These are phyloP conservation scores for Dynastes hyllus DNA, from an alignment of 2,888 invertebrate species.

Conservation along the genomic window DNA sequence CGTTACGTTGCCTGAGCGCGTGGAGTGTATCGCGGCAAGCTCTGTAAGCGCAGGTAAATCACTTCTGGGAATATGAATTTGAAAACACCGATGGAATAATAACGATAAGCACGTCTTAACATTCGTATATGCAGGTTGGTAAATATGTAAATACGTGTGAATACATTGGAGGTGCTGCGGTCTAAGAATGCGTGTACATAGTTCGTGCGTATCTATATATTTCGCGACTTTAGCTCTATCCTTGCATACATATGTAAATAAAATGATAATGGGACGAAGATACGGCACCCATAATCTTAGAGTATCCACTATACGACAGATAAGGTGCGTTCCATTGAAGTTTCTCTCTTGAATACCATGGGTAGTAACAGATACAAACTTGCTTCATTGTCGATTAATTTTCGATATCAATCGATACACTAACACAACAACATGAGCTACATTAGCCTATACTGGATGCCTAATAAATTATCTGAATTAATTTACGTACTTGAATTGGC, in stretches of 20 bases:
- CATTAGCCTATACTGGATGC: no score
- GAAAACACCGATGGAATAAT: conserved; percentile 37
- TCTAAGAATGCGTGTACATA: neutral
- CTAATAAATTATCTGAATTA: neutral
- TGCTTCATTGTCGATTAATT: conserved; percentile 1
- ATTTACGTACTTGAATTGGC: neutral
- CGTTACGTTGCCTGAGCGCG: conserved; percentile 7
- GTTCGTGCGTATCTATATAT: neutral
- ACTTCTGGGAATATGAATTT: conserved; percentile 38
- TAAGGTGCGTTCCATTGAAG: no score
- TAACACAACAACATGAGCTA: neutral
- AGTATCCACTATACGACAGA: no score
- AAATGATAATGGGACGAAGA: neutral
- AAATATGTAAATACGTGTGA: neutral
- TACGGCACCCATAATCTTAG: no score
- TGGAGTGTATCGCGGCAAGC: neutral
- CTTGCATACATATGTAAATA: neutral
- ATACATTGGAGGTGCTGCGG: neutral
- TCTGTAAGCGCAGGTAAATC: conserved; percentile 19
- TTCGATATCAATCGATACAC: neutral
- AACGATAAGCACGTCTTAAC: conserved; percentile 7
- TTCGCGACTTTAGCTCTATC: conserved; percentile 8
- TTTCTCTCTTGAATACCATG: neutral
- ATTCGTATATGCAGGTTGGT: conserved; percentile 5
- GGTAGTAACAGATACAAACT: neutral